Percentiles rank a stretch among this genome's conserved stretches.
These are phyloP conservation scores for Monochamus saltuarius DNA, from an alignment of 1,140 invertebrate species.

Conservation along the genomic window DNA sequence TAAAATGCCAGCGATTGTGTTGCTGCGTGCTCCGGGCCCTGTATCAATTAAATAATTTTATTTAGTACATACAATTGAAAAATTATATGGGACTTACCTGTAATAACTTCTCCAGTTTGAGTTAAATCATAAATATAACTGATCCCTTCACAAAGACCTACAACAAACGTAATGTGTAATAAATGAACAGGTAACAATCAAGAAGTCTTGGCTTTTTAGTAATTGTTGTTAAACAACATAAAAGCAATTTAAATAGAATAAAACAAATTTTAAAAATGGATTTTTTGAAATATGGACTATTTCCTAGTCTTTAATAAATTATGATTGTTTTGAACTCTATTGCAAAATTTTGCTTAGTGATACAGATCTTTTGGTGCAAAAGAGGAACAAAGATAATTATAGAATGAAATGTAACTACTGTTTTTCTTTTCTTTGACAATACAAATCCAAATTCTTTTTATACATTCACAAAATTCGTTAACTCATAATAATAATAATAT, in stretches of 20 bases:
- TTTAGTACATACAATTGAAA: background rate
- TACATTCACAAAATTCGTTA: no score
- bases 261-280: background rate
- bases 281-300: background rate
- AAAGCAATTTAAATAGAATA: background rate
- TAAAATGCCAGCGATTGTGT: conserved; percentile 72
- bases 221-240: background rate
- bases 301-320: background rate
- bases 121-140: conserved; percentile 72
- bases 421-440: no score
- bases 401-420: no score
- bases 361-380: background rate
- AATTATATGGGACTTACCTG: conserved; percentile 61
- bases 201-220: background rate
- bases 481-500: no score
- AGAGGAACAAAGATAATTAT: background rate
- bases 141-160: conserved; percentile 43
- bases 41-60: conserved; percentile 23
- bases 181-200: background rate
- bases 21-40: conserved; percentile 76
- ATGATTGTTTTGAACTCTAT: no score
- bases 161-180: conserved; percentile 42
- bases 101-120: conserved; percentile 82
- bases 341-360: no score
- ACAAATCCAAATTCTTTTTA: no score